These are phyloP conservation scores for Oophaga pumilio DNA, from an alignment of 2,113 vertebrate species.

Conservation along the genomic window DNA sequence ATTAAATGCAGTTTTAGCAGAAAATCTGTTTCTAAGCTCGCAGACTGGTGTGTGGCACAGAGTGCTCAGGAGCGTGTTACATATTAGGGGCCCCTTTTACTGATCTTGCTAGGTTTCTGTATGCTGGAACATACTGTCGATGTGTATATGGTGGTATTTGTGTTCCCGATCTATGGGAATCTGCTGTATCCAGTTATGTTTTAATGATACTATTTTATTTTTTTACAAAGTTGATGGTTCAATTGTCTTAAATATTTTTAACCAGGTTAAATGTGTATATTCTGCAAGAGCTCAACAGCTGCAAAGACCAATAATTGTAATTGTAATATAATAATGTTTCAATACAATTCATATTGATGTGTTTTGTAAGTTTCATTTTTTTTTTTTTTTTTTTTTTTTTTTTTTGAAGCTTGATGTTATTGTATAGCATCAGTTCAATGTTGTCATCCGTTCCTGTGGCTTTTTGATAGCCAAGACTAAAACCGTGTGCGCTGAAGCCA, in stretches of 20 bases:
- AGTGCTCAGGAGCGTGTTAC: background rate
- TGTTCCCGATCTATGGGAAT: background rate
- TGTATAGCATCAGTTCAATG: background rate
- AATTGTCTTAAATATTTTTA: background rate
- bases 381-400: background rate
- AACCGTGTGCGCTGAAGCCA: background rate
- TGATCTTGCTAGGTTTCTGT: too few relatives aligned
- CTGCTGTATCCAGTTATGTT: background rate
- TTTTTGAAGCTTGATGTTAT: background rate
- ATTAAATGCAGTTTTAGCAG: background rate
- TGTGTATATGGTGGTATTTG: background rate
- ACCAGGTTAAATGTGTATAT: too few relatives aligned
- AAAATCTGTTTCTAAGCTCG: constrained; percentile 1
- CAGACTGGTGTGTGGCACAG: background rate
- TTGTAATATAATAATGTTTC: background rate
- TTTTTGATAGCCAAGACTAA: background rate
- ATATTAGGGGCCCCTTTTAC: background rate
- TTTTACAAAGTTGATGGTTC: background rate
- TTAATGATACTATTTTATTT: background rate
- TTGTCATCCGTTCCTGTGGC: background rate
- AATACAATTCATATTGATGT: background rate
- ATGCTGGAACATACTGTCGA: background rate
- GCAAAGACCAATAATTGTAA: background rate
- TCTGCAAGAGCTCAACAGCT: background rate
- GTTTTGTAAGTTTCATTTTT: too few relatives aligned